These are phyloP conservation scores for Sebastolobus altivelis DNA, from an alignment of 2,797 vertebrate species.

Conservation along the genomic window DNA sequence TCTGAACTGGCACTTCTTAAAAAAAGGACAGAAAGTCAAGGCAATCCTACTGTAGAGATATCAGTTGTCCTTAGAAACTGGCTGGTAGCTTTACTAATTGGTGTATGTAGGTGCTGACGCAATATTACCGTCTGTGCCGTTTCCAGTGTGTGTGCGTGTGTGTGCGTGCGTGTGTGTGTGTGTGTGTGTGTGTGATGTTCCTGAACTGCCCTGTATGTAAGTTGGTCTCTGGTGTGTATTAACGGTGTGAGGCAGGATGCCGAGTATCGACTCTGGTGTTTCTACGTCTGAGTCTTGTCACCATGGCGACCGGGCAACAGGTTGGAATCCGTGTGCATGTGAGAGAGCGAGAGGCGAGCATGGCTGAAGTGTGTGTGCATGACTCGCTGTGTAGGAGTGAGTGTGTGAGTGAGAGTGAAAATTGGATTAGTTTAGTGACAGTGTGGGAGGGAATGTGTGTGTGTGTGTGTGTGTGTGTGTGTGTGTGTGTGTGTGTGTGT, in stretches of 20 bases:
- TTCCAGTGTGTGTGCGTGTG: constrained; percentile 23
- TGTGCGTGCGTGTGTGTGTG: neutral
- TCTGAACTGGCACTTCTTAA: neutral
- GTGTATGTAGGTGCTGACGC: constrained; percentile 28
- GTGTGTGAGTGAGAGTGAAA: constrained; percentile 73
- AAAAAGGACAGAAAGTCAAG: neutral
- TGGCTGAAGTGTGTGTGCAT: constrained; percentile 67
- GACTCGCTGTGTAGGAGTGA: constrained; percentile 72
- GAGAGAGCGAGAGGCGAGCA: constrained; percentile 49
- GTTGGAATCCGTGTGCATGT: constrained; percentile 66
- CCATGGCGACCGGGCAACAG: constrained; percentile 75
- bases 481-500: neutral
- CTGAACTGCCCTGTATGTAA: constrained; percentile 7
- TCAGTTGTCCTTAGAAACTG: neutral
- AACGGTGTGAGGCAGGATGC: constrained; percentile 41
- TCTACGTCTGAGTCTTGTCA: constrained; percentile 63
- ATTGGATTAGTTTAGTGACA: constrained; percentile 73
- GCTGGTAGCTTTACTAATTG: neutral
- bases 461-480: constrained; percentile 35
- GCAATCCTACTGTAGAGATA: neutral
- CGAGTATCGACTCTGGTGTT: constrained; percentile 38
- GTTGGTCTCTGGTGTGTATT: constrained; percentile 23
- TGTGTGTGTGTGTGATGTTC: neutral
- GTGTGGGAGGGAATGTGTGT: constrained; percentile 50
- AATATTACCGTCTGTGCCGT: constrained; percentile 16